phyloP scores from a whole-genome alignment of 1,140 invertebrate genomes.

The Wiebesia pumilae region DNA sequence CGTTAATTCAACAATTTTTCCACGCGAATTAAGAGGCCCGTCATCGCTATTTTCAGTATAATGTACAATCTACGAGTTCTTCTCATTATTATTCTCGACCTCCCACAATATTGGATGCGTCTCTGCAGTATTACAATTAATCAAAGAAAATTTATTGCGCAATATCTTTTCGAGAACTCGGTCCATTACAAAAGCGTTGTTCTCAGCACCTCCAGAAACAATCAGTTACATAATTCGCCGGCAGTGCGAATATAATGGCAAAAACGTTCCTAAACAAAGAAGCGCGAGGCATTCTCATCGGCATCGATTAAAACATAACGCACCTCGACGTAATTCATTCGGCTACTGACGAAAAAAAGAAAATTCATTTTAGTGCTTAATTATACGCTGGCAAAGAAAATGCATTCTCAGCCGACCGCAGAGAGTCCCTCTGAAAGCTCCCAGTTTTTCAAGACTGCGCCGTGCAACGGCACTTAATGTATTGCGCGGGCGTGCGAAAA shows the following conservation, averaged over 20 bases:
- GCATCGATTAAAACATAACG: constrained; percentile 16
- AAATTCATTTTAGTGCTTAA: neutral
- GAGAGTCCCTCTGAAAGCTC: too few species aligned
- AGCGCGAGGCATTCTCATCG: neutral
- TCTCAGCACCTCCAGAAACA: neutral
- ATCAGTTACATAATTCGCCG: neutral
- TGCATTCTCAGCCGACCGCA: neutral
- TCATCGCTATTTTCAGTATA: neutral
- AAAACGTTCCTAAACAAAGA: neutral
- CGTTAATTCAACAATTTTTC: too few species aligned
- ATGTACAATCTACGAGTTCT: neutral
- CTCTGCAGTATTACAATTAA: too few species aligned
- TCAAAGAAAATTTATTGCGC: too few species aligned
- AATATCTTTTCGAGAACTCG: neutral
- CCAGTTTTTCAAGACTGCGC: too few species aligned
- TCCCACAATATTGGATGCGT: neutral
- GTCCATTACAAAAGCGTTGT: neutral
- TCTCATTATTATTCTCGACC: neutral
- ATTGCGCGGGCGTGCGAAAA: neutral
- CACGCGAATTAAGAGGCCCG: too few species aligned
- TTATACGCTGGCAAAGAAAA: neutral
- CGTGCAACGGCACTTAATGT: too few species aligned
- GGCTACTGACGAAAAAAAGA: neutral
- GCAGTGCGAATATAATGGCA: neutral
- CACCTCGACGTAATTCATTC: neutral